These are phyloP conservation scores for Orchestes rusci DNA, from an alignment of 2,888 invertebrate species.

Conservation along the genomic window DNA sequence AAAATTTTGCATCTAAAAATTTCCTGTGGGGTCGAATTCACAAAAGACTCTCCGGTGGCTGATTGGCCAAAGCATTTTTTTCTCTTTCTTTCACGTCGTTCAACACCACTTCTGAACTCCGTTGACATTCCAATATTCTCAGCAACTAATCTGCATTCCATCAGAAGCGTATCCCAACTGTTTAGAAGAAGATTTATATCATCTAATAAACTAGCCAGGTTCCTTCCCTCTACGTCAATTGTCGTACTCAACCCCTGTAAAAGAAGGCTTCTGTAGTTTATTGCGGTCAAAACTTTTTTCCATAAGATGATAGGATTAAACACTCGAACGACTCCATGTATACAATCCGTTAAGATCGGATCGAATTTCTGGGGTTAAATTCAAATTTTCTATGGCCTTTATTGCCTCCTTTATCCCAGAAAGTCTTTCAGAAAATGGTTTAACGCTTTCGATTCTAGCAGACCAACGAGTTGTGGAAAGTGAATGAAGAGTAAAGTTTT, in stretches of 20 bases:
- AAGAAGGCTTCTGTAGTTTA: constrained; percentile 1
- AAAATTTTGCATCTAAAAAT: not conserved
- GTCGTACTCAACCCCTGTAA: constrained; percentile 1
- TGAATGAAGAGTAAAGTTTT: no score
- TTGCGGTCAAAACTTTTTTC: not conserved
- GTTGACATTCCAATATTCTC: constrained; percentile 2
- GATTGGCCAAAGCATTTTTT: constrained; percentile 8
- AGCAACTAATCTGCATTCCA: constrained; percentile 5
- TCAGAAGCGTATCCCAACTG: constrained; percentile 2
- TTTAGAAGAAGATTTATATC: constrained; percentile 4
- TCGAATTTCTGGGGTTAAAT: no score
- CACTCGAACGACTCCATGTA: no score
- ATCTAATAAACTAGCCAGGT: constrained; percentile 3
- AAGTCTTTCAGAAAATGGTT: no score
- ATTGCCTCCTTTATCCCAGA: no score
- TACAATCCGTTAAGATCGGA: no score
- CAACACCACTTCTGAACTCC: constrained; percentile 1
- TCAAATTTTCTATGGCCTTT: no score
- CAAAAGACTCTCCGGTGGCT: constrained; percentile 4
- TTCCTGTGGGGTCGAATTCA: not conserved
- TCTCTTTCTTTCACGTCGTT: constrained; percentile 5
- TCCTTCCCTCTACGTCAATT: constrained; percentile 3
- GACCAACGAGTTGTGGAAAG: no score
- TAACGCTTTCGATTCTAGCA: no score
- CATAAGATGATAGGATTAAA: no score